phyloP scores from a whole-genome alignment of 2,888 invertebrate species.

The Nemapogon koenigi region DNA sequence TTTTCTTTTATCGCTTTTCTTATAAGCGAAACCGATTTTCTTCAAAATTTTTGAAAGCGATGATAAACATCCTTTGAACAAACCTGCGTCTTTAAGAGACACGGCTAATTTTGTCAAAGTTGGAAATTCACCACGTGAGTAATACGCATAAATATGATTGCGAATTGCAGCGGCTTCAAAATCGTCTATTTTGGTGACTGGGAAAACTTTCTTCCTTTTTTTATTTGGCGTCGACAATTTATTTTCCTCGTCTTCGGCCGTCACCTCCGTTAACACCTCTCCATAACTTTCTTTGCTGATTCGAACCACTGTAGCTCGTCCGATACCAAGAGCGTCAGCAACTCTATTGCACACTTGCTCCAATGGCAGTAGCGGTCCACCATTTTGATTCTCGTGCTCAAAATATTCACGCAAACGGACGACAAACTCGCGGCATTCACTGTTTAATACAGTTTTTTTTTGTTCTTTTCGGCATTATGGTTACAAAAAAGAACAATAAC shows the following conservation, averaged over 20 bases:
- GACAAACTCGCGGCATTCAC: conserved; percentile 14
- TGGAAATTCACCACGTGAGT: conserved; percentile 5
- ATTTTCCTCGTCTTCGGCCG: conserved; percentile 10
- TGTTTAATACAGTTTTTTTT: conserved; percentile 13
- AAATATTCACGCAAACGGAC: conserved; percentile 17
- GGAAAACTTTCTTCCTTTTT: conserved; percentile 3
- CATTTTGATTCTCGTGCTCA: conserved; percentile 17
- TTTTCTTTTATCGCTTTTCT: conserved; percentile 17
- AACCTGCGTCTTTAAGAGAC: conserved; percentile 5
- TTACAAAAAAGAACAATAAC: conserved; percentile 8
- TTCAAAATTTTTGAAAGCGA: conserved; percentile 10
- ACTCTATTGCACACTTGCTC: conserved; percentile 15
- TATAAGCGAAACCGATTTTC: conserved; percentile 14
- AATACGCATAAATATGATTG: conserved; percentile 1
- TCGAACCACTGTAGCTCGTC: conserved; percentile 14
- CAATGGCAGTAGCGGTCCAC: conserved; percentile 18
- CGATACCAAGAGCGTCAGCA: conserved; percentile 18
- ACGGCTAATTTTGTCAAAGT: conserved; percentile 4
- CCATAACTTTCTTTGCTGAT: conserved; percentile 16
- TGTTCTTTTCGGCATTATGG: conserved; percentile 14
- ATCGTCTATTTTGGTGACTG: not conserved
- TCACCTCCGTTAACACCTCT: no score
- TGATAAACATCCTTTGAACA: conserved; percentile 10
- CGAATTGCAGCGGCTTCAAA: not conserved
- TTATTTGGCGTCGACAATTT: conserved; percentile 10